A percentile compares a stretch with the other conserved stretches of the same genome.
Evolutionary conservation across 2,113 vertebrate species (phyloP).

Genomic region (Brachyhypopomus gauderio): DNA sequence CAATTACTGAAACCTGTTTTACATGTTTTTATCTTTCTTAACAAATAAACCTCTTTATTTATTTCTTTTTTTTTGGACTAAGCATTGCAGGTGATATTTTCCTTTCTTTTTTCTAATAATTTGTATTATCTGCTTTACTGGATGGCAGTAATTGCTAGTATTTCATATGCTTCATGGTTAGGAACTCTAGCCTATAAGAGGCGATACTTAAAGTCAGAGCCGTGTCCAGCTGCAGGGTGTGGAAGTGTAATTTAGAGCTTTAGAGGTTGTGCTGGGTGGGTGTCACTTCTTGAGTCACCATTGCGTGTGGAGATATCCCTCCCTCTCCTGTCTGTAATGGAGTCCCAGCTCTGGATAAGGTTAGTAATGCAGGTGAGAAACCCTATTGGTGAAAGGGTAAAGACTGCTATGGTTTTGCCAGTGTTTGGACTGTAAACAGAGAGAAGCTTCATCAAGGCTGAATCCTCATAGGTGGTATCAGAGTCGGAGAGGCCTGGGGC

Average conservation of each 20-base stretch:
- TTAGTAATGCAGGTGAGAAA: slow-evolving; percentile 26
- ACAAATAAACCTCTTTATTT: too few relatives aligned
- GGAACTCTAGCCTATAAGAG: not conserved
- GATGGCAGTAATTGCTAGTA: not conserved
- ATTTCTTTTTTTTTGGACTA: too few relatives aligned
- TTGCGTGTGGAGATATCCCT: not conserved
- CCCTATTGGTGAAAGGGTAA: slow-evolving; percentile 36
- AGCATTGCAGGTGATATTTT: too few relatives aligned
- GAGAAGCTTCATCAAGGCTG: too few relatives aligned
- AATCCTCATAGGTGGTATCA: too few relatives aligned
- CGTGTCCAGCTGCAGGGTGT: slow-evolving; percentile 18
- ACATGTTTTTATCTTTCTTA: too few relatives aligned
- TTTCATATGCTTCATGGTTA: not conserved
- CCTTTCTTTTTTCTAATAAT: not conserved
- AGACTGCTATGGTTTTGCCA: too few relatives aligned
- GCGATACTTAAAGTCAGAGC: slow-evolving; percentile 7
- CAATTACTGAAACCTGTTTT: too few relatives aligned
- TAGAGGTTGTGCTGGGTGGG: slow-evolving; percentile 42
- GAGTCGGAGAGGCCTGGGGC: too few relatives aligned
- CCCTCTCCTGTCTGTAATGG: not conserved
- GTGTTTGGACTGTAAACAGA: too few relatives aligned
- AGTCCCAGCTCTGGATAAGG: not conserved
- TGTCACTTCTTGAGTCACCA: slow-evolving; percentile 33
- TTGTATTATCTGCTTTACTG: not conserved
- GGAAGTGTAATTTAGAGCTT: slow-evolving; percentile 49